These are phyloP conservation scores for Epirrhoe tristata DNA, from an alignment of 2,888 invertebrate genomes.

Conservation along the genomic window DNA sequence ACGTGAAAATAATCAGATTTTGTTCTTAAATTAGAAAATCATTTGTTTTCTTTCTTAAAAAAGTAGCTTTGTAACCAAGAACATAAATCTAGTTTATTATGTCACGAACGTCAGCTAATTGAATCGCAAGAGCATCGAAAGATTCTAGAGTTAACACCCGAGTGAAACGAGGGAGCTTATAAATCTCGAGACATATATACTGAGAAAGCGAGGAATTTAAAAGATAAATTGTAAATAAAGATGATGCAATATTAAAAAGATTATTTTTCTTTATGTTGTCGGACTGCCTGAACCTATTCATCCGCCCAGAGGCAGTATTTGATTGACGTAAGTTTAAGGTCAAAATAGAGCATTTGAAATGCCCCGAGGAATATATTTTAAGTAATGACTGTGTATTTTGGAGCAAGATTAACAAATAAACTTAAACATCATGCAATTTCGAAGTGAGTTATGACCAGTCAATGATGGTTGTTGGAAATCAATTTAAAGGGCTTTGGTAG, in stretches of 20 bases:
- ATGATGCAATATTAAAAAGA: background rate
- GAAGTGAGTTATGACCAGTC: background rate
- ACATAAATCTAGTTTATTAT: too few species aligned
- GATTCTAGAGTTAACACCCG: too few species aligned
- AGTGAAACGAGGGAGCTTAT: too few species aligned
- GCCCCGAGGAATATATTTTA: constrained; percentile 30
- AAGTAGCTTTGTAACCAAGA: too few species aligned
- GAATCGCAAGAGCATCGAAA: too few species aligned
- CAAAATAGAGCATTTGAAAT: constrained; percentile 34
- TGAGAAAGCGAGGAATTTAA: too few species aligned
- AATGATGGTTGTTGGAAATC: background rate
- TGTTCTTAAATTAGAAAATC: too few species aligned
- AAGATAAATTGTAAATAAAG: too few species aligned
- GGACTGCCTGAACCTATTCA: constrained; percentile 5
- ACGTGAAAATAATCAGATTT: too few species aligned
- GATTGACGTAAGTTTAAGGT: constrained; percentile 35
- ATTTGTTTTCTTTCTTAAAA: too few species aligned
- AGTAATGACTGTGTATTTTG: constrained; percentile 28
- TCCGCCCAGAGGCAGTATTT: constrained; percentile 31
- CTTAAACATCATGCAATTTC: background rate
- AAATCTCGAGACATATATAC: too few species aligned
- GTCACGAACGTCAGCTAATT: too few species aligned
- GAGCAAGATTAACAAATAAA: constrained; percentile 26
- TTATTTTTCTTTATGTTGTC: background rate
- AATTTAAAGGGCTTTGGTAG: background rate